Conservation (phyloP, 1,140 invertebrate genomes). For the Bombus sibiricus region DNA sequence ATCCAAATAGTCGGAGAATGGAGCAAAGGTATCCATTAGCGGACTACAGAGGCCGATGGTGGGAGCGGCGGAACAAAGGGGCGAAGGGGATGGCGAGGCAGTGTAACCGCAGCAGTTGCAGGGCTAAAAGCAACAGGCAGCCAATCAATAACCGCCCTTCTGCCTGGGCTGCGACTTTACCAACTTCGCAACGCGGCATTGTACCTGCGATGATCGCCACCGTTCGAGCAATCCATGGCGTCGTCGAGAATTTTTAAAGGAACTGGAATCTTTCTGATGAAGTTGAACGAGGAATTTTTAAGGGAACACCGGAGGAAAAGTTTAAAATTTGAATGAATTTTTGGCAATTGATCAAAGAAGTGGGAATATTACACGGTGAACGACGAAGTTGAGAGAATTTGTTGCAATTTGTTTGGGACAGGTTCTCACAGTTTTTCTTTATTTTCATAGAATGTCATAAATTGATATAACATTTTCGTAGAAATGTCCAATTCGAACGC, state of each 20-base stretch:
- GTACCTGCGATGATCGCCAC: neutral
- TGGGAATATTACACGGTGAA: too few species aligned
- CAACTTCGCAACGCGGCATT: slow-evolving; percentile 62
- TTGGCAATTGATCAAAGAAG: neutral
- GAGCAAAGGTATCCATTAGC: slow-evolving; percentile 42
- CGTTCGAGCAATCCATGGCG: neutral
- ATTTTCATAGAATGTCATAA: too few species aligned
- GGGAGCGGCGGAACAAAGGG: slow-evolving; percentile 32
- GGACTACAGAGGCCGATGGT: slow-evolving; percentile 16
- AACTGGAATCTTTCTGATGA: neutral
- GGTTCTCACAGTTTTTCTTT: too few species aligned
- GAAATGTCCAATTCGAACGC: too few species aligned
- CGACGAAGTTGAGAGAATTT: too few species aligned
- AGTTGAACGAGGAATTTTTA: too few species aligned
- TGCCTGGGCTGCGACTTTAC: slow-evolving; percentile 70
- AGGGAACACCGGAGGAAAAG: rapidly evolving
- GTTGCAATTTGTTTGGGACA: too few species aligned
- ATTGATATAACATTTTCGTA: too few species aligned
- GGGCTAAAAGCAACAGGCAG: slow-evolving; percentile 79
- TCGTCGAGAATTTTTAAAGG: neutral
- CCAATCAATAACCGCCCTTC: slow-evolving; percentile 78
- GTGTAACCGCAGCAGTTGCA: slow-evolving; percentile 61
- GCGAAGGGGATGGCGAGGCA: slow-evolving; percentile 33
- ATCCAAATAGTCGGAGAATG: neutral
- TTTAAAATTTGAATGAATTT: neutral